Percentiles rank a stretch among this genome's conserved stretches.
phyloP scores from a whole-genome alignment of 1,140 invertebrate genomes.

The Sitobion miscanthi region DNA sequence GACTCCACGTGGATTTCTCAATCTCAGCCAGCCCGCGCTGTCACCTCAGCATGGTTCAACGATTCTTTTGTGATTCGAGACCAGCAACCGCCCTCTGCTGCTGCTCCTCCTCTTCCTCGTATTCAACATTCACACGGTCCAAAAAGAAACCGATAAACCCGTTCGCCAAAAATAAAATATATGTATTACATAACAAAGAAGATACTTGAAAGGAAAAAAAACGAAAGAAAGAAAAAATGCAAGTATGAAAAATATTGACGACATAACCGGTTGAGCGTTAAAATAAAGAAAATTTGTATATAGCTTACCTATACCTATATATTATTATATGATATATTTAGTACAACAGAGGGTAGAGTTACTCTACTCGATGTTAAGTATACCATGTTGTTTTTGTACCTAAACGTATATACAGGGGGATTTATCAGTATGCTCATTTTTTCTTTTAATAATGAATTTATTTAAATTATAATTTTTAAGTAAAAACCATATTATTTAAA shows the following conservation, averaged over 20 bases:
- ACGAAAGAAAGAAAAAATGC: not conserved
- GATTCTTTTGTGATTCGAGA: constrained; percentile 45
- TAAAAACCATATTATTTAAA: not conserved
- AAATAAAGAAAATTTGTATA: not conserved
- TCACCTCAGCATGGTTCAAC: constrained; percentile 17
- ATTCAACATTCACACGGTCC: not conserved
- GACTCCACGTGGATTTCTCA: not conserved
- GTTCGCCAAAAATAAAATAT: constrained; percentile 28
- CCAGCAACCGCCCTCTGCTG: not conserved
- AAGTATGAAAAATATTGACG: constrained; percentile 4
- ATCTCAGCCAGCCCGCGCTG: not conserved
- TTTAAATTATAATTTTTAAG: not conserved
- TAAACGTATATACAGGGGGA: not conserved
- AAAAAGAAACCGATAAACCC: constrained; percentile 26
- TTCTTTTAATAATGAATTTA: not conserved
- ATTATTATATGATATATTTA: not conserved
- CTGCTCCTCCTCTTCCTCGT: not conserved
- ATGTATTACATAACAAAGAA: constrained; percentile 3
- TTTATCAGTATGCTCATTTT: not conserved
- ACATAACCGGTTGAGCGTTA: constrained; percentile 26
- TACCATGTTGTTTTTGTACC: not conserved
- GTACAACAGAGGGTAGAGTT: constrained; percentile 4
- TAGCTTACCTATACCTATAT: not conserved
- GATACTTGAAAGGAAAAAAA: not conserved
- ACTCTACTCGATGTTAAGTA: not conserved